Percentiles rank a stretch among this genome's conserved stretches.
Conservation (phyloP, 2,113 vertebrate genomes). For the Pithys albifrons region DNA sequence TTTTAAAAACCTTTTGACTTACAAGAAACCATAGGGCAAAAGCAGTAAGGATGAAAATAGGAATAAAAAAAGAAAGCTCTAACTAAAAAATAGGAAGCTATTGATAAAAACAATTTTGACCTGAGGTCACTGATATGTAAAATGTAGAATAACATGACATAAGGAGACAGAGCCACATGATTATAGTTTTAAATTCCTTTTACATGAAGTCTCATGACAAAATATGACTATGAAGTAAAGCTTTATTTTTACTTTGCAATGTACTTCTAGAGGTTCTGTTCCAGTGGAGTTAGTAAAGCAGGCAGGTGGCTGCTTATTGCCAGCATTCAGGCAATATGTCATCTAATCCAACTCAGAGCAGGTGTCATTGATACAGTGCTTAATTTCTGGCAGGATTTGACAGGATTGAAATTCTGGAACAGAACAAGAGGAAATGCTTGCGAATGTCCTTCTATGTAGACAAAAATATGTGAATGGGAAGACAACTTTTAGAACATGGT, state of each 20-base stretch:
- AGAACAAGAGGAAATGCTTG: not conserved
- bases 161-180: not conserved
- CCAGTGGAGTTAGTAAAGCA: not conserved
- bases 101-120: not conserved
- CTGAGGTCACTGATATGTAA: not conserved
- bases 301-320: not conserved
- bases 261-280: not conserved
- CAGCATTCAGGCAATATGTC: not conserved
- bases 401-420: not conserved
- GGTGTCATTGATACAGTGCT: constrained; percentile 8
- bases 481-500: not conserved
- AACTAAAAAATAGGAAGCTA: not conserved
- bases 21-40: not conserved
- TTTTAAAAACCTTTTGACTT: not conserved
- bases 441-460: not conserved
- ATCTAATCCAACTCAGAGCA: not conserved
- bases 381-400: constrained; percentile 17
- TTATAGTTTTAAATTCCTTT: not conserved
- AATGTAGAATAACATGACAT: not conserved
- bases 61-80: not conserved
- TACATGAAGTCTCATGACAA: not conserved
- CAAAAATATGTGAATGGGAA: not conserved
- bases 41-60: not conserved
- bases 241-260: not conserved
- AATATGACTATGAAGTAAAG: not conserved